These are phyloP conservation scores for Acanthisitta chloris DNA, from an alignment of 2,113 vertebrate genomes.

Conservation along the genomic window DNA sequence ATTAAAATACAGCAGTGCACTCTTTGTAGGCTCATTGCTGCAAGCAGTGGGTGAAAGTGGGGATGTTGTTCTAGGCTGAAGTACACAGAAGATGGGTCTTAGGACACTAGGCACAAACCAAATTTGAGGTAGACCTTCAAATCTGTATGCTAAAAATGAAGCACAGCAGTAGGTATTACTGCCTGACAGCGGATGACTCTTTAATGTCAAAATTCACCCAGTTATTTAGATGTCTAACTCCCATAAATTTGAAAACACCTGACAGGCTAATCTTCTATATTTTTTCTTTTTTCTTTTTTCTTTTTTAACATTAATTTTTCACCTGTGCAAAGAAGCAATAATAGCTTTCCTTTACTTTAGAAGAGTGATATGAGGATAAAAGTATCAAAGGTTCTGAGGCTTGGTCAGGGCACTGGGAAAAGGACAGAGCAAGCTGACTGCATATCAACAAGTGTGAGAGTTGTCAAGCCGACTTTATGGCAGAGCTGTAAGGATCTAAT, in stretches of 20 bases:
- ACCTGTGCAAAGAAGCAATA: background rate
- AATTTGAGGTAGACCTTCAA: background rate
- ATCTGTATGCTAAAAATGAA: background rate
- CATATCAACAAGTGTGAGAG: background rate
- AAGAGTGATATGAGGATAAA: background rate
- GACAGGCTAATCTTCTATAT: background rate
- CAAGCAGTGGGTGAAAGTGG: background rate
- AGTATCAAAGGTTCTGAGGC: background rate
- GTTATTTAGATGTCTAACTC: background rate
- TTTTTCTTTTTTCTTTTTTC: background rate
- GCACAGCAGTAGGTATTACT: background rate
- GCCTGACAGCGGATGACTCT: background rate
- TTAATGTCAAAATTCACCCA: background rate
- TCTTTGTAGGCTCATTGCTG: background rate
- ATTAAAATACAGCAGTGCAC: rapidly evolving
- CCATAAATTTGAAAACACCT: background rate
- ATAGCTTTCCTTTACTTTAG: background rate
- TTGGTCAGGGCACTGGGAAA: background rate
- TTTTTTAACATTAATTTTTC: background rate
- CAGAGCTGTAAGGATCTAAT: background rate
- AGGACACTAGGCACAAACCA: background rate
- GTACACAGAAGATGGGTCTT: background rate
- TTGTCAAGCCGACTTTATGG: background rate
- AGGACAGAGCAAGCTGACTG: background rate
- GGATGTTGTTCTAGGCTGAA: background rate